Evolutionary conservation across 2,888 invertebrate genomes (phyloP), one percentile per base, ranked within the genome.

Genomic region (Drosophila macrospina): DNA sequence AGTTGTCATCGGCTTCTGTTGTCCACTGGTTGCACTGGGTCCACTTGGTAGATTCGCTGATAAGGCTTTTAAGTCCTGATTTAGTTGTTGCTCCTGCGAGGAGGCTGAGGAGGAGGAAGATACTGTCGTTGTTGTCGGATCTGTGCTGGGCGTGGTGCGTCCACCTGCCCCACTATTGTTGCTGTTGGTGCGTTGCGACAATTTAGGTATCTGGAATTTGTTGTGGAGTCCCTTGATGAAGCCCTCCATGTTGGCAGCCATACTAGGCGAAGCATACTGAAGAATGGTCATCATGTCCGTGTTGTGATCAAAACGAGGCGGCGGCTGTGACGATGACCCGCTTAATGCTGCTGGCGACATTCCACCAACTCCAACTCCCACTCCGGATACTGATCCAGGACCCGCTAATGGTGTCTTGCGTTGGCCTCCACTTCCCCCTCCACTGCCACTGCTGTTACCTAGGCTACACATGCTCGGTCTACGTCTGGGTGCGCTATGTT

Each of bases 191-290:
- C 91, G 81, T 4, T 95, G 95, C 0, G 95, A 95, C 65, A 97
- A 91, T 92, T 97, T 97, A 0, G 97, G 97, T 86, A 97, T 97
- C 93, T 97, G 97, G 92, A 97, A 97, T 88, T 96, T 97, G 60
- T 95, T 95, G 83, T 97, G 95, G 34, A 96, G 91, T 8, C 96
- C 95, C 87, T 96, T 97, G 83, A 96, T 96, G 59, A 96, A 93
- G 8, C 96, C 95, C 86, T 96, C 96, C 85, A 96, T 94, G 59
- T 79, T 91, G 15, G 95, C 93, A 2, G 95, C 94, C 91, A 94
- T 93, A 42, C 93, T 93, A 2, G 92, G 91, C 48, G 94, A 94
- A 1, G 93, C 92, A 57, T 94, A 91, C 60, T 92, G 91, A 1
- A 94, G 87, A 88, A 96, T 96, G 85, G 91, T 92, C 91, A 92